Conservation (phyloP, 2,797 vertebrate species). For the Craterocephalus amniculus region DNA sequence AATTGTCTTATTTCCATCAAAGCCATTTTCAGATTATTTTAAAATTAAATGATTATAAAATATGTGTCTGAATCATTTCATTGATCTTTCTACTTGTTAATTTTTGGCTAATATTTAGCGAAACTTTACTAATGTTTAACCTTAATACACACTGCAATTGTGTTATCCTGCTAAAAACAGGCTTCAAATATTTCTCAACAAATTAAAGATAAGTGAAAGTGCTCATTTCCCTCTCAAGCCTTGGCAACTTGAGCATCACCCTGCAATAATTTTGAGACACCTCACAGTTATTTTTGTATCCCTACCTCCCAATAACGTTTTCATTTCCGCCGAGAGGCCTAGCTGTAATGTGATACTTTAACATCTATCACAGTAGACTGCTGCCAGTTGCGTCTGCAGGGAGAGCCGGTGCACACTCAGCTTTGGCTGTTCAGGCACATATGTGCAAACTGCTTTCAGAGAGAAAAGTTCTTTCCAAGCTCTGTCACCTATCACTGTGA, state of each 20-base stretch:
- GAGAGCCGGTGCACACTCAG: background rate
- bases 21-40: too few relatives aligned
- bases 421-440: slow-evolving; percentile 4
- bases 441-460: background rate
- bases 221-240: too few relatives aligned
- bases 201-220: background rate
- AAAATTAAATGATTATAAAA: too few relatives aligned
- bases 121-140: background rate
- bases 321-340: slow-evolving; percentile 12
- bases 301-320: background rate
- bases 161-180: background rate
- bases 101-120: background rate
- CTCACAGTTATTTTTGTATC: background rate
- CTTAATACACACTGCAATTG: background rate
- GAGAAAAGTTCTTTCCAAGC: background rate
- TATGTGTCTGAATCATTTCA: background rate
- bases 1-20: too few relatives aligned
- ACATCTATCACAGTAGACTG: slow-evolving; percentile 7
- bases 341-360: slow-evolving; percentile 5
- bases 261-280: background rate
- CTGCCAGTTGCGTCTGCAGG: background rate
- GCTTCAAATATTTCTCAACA: background rate
- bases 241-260: background rate
- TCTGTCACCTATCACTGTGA: background rate
- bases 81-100: background rate